Percentiles rank a stretch among this genome's conserved stretches.
These are phyloP conservation scores for Pseudomugil gertrudae DNA, from an alignment of 2,797 vertebrate species.

Conservation along the genomic window DNA sequence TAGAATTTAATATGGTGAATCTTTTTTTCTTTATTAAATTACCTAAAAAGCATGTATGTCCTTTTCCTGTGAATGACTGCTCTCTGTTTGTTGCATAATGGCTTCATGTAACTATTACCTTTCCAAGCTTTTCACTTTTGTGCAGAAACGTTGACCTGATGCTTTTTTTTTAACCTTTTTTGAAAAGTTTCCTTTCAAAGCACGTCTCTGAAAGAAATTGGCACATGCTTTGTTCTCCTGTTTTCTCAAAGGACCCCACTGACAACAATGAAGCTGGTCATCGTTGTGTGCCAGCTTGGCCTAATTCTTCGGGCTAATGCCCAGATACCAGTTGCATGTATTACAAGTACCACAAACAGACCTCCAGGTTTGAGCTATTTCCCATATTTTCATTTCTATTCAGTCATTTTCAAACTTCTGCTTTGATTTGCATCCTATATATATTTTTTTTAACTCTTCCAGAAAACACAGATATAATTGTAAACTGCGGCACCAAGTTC, in stretches of 20 bases:
- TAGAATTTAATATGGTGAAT: not conserved
- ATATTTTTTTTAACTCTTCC: slow-evolving; percentile 15
- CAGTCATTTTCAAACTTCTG: not conserved
- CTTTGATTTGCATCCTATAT: not conserved
- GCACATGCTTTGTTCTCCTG: slow-evolving; percentile 28
- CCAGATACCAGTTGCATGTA: slow-evolving; percentile 43
- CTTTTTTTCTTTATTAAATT: not conserved
- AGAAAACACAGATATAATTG: slow-evolving; percentile 76
- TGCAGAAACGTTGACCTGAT: not conserved
- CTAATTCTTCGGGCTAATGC: slow-evolving; percentile 66
- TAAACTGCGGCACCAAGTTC: slow-evolving; percentile 71
- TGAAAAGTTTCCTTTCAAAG: not conserved
- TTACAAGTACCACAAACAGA: slow-evolving; percentile 39
- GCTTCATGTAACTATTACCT: not conserved
- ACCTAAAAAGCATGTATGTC: not conserved
- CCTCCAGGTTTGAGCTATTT: slow-evolving; percentile 65
- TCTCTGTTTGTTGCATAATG: slow-evolving; percentile 11
- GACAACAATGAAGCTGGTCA: slow-evolving; percentile 65
- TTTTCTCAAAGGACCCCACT: slow-evolving; percentile 42
- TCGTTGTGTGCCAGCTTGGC: slow-evolving; percentile 67
- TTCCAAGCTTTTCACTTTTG: not conserved
- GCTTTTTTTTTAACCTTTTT: not conserved
- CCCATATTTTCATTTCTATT: not conserved
- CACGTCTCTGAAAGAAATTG: not conserved
- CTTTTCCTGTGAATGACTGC: not conserved